Conservation (phyloP, 2,113 vertebrate genomes). For the Laterallus jamaicensis region DNA sequence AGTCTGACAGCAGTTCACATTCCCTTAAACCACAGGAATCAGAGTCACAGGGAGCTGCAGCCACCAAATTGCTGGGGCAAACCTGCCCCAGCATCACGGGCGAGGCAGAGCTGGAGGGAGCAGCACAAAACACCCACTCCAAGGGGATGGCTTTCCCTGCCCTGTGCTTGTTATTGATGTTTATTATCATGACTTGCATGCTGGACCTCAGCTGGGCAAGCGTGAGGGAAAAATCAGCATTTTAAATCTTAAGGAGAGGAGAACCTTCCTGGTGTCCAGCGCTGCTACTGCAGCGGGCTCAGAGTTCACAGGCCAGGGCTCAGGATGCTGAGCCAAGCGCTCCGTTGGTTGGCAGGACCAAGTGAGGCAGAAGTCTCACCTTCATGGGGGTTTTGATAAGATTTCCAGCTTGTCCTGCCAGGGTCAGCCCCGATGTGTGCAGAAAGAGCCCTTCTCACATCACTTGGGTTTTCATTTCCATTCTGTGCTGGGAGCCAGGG, state of each 20-base stretch:
- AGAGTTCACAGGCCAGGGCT: accelerated
- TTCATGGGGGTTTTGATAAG: neutral
- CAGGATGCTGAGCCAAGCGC: accelerated
- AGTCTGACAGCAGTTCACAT: neutral
- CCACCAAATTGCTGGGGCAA: neutral
- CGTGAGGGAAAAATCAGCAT: neutral
- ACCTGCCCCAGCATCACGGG: neutral
- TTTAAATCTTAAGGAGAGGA: neutral
- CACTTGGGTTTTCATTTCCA: neutral
- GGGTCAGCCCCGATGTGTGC: neutral
- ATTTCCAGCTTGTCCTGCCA: neutral
- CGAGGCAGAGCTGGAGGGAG: neutral
- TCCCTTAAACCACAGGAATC: neutral
- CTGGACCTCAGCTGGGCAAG: neutral
- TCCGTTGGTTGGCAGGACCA: neutral
- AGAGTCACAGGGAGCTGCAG: neutral
- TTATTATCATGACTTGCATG: neutral
- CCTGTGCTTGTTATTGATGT: neutral
- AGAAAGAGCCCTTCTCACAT: neutral
- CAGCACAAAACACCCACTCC: accelerated
- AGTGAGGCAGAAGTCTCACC: neutral
- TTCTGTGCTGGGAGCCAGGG: neutral
- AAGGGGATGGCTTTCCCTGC: neutral
- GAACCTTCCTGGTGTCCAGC: accelerated
- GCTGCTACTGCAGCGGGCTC: accelerated